Conservation (phyloP, 2,888 invertebrate species). For the Chloromyia formosa region DNA sequence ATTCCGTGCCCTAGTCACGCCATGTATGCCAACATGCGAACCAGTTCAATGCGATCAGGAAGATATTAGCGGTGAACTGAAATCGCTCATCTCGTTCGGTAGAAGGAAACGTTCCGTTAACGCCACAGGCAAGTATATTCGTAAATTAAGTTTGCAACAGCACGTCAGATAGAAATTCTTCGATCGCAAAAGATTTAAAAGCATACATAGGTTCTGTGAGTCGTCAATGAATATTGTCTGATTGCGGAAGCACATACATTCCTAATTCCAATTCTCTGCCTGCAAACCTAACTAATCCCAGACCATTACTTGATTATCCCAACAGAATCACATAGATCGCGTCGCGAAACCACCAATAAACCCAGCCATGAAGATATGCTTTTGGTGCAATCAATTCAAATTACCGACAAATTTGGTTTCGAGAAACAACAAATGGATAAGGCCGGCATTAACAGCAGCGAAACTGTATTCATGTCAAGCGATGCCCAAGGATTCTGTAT, state of each 20-base stretch:
- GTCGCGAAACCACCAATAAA: constrained; percentile 59
- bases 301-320: constrained; percentile 17
- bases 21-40: constrained; percentile 92
- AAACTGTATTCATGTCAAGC: constrained; percentile 76
- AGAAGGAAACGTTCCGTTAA: constrained; percentile 78
- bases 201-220: no score
- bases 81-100: constrained; percentile 85
- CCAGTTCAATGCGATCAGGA: constrained; percentile 89
- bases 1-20: constrained; percentile 93
- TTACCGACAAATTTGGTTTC: constrained; percentile 91
- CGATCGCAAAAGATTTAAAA: no score
- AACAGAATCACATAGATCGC: constrained; percentile 46
- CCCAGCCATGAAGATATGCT: constrained; percentile 80
- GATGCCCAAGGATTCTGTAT: constrained; percentile 66
- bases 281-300: not conserved
- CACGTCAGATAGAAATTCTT: no score
- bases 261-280: not conserved
- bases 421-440: constrained; percentile 72
- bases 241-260: no score
- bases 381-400: constrained; percentile 89
- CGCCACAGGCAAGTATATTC: constrained; percentile 57
- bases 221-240: no score
- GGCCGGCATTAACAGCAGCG: constrained; percentile 67
- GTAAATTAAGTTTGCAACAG: no score
- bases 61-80: constrained; percentile 83